Conservation (phyloP, 2,888 invertebrate genomes). For the Nomada fabriciana region DNA sequence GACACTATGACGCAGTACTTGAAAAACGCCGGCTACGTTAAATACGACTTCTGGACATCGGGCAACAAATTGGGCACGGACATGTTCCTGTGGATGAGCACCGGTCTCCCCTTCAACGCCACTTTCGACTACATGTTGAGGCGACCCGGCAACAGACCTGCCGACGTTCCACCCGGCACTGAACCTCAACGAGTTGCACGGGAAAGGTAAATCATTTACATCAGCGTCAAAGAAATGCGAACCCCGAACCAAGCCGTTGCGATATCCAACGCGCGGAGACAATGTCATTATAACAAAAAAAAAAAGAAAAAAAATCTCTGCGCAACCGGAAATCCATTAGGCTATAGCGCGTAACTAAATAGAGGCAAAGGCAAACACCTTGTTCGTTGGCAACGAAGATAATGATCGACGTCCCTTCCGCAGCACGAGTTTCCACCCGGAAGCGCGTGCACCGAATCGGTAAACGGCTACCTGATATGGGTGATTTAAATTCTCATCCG, state of each 20-base stretch:
- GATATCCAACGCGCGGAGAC: too few relatives aligned
- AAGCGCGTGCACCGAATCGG: slow-evolving; percentile 60
- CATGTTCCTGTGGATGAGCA: slow-evolving; percentile 96
- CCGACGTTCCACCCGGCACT: slow-evolving; percentile 89
- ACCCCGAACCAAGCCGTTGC: too few relatives aligned
- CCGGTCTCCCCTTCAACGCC: slow-evolving; percentile 93
- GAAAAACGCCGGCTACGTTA: slow-evolving; percentile 92
- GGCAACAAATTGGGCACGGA: slow-evolving; percentile 94
- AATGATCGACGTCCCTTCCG: slow-evolving; percentile 32
- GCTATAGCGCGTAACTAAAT: slow-evolving; percentile 1
- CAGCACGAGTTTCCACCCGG: slow-evolving; percentile 38
- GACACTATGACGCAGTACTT: slow-evolving; percentile 93
- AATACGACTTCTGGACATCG: slow-evolving; percentile 95
- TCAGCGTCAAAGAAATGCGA: neutral
- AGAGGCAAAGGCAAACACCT: neutral
- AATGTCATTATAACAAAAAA: too few relatives aligned
- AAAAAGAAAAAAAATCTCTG: neutral
- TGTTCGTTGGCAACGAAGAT: neutral
- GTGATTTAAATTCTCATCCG: slow-evolving; percentile 59
- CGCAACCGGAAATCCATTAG: slow-evolving; percentile 13
- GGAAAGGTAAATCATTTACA: slow-evolving; percentile 86
- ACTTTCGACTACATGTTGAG: slow-evolving; percentile 94
- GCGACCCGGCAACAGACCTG: slow-evolving; percentile 85
- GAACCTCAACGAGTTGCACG: slow-evolving; percentile 92
- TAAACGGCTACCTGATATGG: slow-evolving; percentile 25